Evolutionary conservation across 2,888 invertebrate species (phyloP).

Genomic region (Phragmatobia fuliginosa): DNA sequence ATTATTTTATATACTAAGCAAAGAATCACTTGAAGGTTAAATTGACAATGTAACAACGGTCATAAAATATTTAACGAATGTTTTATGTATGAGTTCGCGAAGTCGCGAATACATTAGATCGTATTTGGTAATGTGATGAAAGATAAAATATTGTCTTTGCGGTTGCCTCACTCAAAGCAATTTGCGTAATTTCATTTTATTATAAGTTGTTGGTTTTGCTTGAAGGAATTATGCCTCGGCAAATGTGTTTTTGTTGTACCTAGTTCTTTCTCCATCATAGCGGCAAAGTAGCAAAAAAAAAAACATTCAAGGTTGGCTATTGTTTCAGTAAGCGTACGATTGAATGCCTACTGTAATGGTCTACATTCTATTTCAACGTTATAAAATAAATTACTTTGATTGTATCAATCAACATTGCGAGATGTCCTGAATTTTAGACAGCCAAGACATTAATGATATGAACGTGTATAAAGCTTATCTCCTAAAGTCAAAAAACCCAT

Average conservation of each 20-base stretch:
- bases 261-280: slow-evolving; percentile 40
- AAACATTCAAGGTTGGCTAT: slow-evolving; percentile 44
- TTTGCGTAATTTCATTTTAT: slow-evolving; percentile 65
- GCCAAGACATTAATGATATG: not conserved
- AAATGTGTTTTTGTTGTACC: slow-evolving; percentile 48
- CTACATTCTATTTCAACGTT: slow-evolving; percentile 25
- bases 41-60: slow-evolving; percentile 48
- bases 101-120: slow-evolving; percentile 66
- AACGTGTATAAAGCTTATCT: not conserved
- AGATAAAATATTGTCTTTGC: slow-evolving; percentile 71
- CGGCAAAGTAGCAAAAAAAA: slow-evolving; percentile 48
- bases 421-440: not conserved
- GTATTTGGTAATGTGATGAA: slow-evolving; percentile 73
- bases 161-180: slow-evolving; percentile 62
- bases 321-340: slow-evolving; percentile 43
- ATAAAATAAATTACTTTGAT: slow-evolving; percentile 6
- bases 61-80: slow-evolving; percentile 50
- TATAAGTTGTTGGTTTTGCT: slow-evolving; percentile 57
- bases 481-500: slow-evolving; percentile 17
- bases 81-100: slow-evolving; percentile 58
- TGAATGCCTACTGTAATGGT: slow-evolving; percentile 32
- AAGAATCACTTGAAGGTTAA: slow-evolving; percentile 67
- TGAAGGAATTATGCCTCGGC: slow-evolving; percentile 51
- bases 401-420: slow-evolving; percentile 16
- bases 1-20: slow-evolving; percentile 72